Evolutionary conservation across 2,113 vertebrate species (phyloP).

Genomic region (Lagopus muta): DNA sequence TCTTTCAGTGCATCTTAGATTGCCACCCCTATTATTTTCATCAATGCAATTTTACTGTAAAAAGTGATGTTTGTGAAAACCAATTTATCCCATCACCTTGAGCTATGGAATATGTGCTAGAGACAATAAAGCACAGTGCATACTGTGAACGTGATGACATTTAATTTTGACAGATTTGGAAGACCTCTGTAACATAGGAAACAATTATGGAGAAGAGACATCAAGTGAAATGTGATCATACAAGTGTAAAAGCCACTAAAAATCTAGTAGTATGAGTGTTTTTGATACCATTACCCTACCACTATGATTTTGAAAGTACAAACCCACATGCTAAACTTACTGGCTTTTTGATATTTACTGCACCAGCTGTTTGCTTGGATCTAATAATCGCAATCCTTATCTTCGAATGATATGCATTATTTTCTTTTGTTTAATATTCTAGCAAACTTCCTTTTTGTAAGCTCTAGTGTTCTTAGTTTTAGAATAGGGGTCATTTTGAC

Average conservation of each 20-base stretch:
- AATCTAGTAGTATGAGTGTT: neutral
- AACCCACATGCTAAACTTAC: neutral
- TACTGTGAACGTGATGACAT: neutral
- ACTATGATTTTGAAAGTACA: neutral
- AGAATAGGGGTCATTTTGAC: neutral
- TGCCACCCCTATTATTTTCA: neutral
- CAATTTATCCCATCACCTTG: neutral
- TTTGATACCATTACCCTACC: neutral
- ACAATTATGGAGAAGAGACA: neutral
- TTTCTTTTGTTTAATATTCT: neutral
- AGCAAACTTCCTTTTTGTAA: neutral
- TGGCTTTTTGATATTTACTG: neutral
- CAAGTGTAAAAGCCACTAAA: neutral
- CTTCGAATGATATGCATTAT: neutral
- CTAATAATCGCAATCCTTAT: neutral
- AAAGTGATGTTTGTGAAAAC: neutral
- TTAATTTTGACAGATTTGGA: neutral
- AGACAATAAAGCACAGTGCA: neutral
- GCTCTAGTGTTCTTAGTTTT: neutral
- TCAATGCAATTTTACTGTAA: neutral
- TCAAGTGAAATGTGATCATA: neutral
- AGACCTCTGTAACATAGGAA: neutral
- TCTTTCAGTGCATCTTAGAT: neutral
- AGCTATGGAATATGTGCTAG: neutral
- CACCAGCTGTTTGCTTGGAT: neutral